phyloP scores from a whole-genome alignment of 2,113 vertebrate species.

The Chloroceryle aenea region DNA sequence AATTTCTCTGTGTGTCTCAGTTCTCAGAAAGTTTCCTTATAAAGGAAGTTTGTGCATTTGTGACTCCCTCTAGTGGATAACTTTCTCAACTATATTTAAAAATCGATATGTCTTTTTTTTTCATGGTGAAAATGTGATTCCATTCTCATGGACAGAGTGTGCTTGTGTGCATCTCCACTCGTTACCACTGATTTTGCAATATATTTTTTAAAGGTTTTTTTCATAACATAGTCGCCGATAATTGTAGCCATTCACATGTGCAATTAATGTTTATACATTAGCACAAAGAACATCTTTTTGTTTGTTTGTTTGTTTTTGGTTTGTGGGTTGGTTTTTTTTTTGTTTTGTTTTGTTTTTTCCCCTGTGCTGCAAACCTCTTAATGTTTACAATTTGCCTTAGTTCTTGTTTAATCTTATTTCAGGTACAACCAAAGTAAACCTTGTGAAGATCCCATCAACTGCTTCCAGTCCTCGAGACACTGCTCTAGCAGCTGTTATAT shows the following conservation, averaged over 20 bases:
- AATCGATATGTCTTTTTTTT: not conserved
- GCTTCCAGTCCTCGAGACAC: conserved; percentile 92
- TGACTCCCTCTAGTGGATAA: conserved; percentile 37
- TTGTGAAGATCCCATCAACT: conserved; percentile 88
- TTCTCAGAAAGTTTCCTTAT: not conserved
- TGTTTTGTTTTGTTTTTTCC: too few relatives aligned
- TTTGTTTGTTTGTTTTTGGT: too few relatives aligned
- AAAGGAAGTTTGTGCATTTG: not conserved
- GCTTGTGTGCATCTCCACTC: not conserved
- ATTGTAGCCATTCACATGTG: not conserved
- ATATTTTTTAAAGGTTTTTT: not conserved
- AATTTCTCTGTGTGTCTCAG: not conserved
- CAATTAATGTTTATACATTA: not conserved
- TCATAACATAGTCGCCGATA: not conserved
- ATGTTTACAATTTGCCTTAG: not conserved
- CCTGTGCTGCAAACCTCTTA: not conserved
- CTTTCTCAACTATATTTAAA: not conserved
- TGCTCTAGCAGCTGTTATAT: conserved; percentile 93
- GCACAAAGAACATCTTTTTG: not conserved
- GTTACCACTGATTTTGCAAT: not conserved
- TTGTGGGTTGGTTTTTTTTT: too few relatives aligned
- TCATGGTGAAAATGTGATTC: not conserved
- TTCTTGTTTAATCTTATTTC: conserved; percentile 16
- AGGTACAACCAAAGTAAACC: conserved; percentile 93
- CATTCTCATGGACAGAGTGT: not conserved